Evolutionary conservation across 2,888 invertebrate species (phyloP), one percentile per base, ranked within the genome.

Genomic region (Andrena bicolor): DNA sequence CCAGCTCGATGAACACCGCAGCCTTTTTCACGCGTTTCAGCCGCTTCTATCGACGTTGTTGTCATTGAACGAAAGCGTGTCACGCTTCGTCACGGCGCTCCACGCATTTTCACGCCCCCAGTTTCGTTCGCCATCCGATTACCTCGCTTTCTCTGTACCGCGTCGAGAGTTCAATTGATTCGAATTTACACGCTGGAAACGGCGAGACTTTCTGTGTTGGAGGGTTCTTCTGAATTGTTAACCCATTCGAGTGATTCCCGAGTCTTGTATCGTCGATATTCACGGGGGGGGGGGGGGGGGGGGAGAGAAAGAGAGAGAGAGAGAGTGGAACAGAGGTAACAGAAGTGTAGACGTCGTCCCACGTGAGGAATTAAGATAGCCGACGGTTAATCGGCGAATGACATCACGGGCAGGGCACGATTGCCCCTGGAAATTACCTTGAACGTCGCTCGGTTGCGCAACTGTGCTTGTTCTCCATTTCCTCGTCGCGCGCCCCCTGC

Each of bases 401-500:
- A 81, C 73, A 28, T 70, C 51, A 61, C 16, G 41, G 41, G 4
- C 41, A 16, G 41, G 41, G 41, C 71, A n/a, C 58, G 49, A 16
- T 56, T 30, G 26, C 51, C 49, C 65, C 23, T 30, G 51, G 74
- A 61, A 72, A 74, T 69, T 64, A 58, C 58, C 49, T 41, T 30
- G 76, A 35, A 58, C 66, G 63, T 28, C 20, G 60, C n/a, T 5
- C 16, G 26, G 66, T 80, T 73, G 51, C 68, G 53, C 68, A 49
- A 66, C 51, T 61, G 20, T n/a, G 8, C n/a, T 20, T 51, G 61
- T 75, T 63, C 70, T 68, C 66, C 71, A 8, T 74, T 78, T 65
- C 51, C 49, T 32, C 28, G 53, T 53, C 35, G 8, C 69, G 35
- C n/a, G 6, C 23, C n/a, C 26, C 30, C n/a, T n/a, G 64, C 41